Percentiles rank a stretch among this genome's conserved stretches.
Evolutionary conservation across 2,888 invertebrate species (phyloP).

Genomic region (Clivina fossor): DNA sequence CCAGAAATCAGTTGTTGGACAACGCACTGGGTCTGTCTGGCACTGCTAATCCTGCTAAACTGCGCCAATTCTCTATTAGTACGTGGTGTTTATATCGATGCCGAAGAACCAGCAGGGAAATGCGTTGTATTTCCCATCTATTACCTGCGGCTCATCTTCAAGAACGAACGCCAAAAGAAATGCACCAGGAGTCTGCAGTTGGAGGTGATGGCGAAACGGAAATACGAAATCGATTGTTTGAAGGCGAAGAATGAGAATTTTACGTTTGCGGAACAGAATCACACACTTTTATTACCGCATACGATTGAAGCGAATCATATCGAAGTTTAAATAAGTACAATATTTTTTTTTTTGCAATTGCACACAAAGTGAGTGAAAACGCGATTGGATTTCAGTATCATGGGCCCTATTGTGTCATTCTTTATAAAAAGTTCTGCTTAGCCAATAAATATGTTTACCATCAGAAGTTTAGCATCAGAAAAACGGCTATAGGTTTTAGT

Average conservation of each 20-base stretch:
- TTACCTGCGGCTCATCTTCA: constrained; percentile 77
- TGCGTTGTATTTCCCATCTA: constrained; percentile 84
- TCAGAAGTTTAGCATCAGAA: too few relatives aligned
- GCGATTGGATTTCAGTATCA: too few relatives aligned
- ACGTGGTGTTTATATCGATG: constrained; percentile 85
- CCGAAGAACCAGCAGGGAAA: constrained; percentile 78
- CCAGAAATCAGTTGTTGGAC: constrained; percentile 78
- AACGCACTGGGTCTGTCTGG: constrained; percentile 73
- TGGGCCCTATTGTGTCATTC: too few relatives aligned
- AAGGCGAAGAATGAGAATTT: constrained; percentile 27
- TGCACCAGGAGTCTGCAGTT: constrained; percentile 41
- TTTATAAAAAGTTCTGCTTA: too few relatives aligned
- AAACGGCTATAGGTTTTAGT: too few relatives aligned
- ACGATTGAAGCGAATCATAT: constrained; percentile 28
- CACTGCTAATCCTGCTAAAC: constrained; percentile 75
- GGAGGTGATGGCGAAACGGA: constrained; percentile 40
- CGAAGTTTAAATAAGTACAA: constrained; percentile 29
- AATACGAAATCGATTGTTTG: constrained; percentile 38
- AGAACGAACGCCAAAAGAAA: constrained; percentile 67
- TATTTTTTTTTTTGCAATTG: too few relatives aligned
- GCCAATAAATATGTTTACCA: too few relatives aligned
- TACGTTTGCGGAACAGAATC: constrained; percentile 28
- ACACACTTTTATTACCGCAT: constrained; percentile 19
- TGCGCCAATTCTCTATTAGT: constrained; percentile 86
- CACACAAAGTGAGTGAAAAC: too few relatives aligned